Evolutionary conservation across 1,140 invertebrate genomes (phyloP), one percentile per base, ranked within the genome.

Genomic region (Macrosteles quadrilineatus): DNA sequence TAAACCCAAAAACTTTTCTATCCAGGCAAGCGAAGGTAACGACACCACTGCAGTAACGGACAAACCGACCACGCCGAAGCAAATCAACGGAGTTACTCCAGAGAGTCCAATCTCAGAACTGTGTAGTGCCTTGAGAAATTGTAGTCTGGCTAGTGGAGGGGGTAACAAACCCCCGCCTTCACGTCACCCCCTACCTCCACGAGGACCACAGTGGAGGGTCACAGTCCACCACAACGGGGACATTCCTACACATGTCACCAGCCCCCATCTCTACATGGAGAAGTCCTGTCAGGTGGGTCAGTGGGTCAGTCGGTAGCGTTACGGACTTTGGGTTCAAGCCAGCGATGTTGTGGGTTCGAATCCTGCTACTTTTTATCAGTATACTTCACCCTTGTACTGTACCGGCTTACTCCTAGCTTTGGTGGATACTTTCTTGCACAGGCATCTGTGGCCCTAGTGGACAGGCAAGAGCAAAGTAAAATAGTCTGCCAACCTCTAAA

Each of bases 91-190:
- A 1, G 27, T 50, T 17, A 59, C 55, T 27, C 55, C 59, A 11
- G 14, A 85, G 12, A 87, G 85, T 75, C 84, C 85, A 0, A 85
- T 87, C 31, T 82, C 81, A 2, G 84, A 86, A 72, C 76, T 87
- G 21, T 87, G 86, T 69, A 75, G 80, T 0, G 83, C 83, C 0
- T 80, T 87, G 32, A 43, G 40, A 43, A 36, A 32, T 19, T 66
- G 63, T 66, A 43, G 32, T 23, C 63, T 66, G 31, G 45, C 21
- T 43, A 45, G 63, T 66, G 36, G 21, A 17, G n/a, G n/a, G 17
- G 14, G 11, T 2, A 2, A 12, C 9, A 57, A 57, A 4, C 53
- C 21, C 14, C 53, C 1, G 2, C 32, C 19, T 1, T 9, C 27
- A 23, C 32, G 32, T 25, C 31, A 43, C 31, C 63, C 63, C 3